Percentiles rank a stretch among this genome's conserved stretches.
phyloP scores from a whole-genome alignment of 2,888 invertebrate species.

The Melangyna quadrimaculata region DNA sequence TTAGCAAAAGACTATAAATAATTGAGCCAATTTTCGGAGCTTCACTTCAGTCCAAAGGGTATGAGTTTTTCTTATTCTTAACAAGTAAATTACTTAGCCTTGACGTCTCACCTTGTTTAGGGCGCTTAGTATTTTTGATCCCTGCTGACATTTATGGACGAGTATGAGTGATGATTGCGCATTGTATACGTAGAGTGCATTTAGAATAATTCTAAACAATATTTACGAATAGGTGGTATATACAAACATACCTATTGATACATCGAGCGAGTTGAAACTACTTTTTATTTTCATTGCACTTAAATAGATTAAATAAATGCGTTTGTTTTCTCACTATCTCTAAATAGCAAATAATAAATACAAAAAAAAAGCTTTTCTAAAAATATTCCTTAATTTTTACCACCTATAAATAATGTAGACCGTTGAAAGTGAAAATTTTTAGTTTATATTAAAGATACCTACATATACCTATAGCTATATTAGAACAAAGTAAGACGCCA shows the following conservation, averaged over 20 bases:
- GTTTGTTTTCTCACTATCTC: slow-evolving; percentile 24
- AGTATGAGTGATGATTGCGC: slow-evolving; percentile 19
- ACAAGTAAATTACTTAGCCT: no score
- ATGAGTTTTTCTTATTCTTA: no score
- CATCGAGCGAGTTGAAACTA: slow-evolving; percentile 14
- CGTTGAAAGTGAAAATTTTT: slow-evolving; percentile 15
- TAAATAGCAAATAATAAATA: background rate
- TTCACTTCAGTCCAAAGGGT: no score
- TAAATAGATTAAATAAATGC: slow-evolving; percentile 58
- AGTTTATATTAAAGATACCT: background rate
- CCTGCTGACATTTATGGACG: background rate
- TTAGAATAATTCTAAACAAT: background rate
- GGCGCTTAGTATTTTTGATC: background rate
- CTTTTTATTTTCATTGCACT: slow-evolving; percentile 69
- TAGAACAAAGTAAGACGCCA: slow-evolving; percentile 18
- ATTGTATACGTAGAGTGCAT: background rate
- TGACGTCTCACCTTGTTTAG: no score
- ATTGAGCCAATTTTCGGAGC: no score
- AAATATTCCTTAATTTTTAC: background rate
- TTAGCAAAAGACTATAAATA: no score
- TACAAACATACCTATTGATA: background rate
- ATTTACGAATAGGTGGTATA: background rate
- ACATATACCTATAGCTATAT: no score
- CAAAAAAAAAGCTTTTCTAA: slow-evolving; percentile 2
- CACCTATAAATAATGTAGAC: background rate